Base-by-base conservation (phyloP, 1,140 invertebrate genomes). In the Eumeta japonica region DNA sequence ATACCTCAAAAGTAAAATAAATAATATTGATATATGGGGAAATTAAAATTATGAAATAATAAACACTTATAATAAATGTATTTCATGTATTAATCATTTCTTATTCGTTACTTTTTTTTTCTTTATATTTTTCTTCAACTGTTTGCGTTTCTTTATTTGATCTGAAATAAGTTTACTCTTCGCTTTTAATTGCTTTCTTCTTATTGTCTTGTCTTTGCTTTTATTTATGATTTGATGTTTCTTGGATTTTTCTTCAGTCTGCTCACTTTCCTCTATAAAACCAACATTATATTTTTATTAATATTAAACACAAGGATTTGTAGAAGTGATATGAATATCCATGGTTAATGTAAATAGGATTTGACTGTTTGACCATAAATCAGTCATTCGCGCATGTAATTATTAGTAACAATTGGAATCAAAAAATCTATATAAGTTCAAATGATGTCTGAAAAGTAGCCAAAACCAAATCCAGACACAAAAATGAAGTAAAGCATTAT, bases 131-230 rank as follows among this genome's bases (percentile, higher is more conserved):
- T 58, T 68, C 36, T 63, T 63, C 18, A 64, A 49, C 16, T 59
- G 55, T 52, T 63, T 77, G 10, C 66, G 65, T 37, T 73, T 75
- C 19, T 74, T 74, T 12, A 74, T 74, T 51, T 74, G 64, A 45
- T 63, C 58, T 18, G 68, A 71, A 39, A 66, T 65, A 13, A 55
- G 50, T 38, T 68, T 77, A 41, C 60, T 59, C 45, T 72, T 68
- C 14, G 62, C 67, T 43, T 71, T 75, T 1, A 77, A 58, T 41
- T 77, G 74, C 48, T 77, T 75, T 12, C 74, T 56, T 43, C 73
- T 58, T 13, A 77, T 77, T 3, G 65, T 56, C 47, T 60, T 62
- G 14, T 74, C 63, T 10, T 5, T 5, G 28, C 5, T 41, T 36
- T 55, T 67, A 39, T 58, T 52, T 28, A 16, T 44, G 18, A 61